A percentile compares a stretch with the other conserved stretches of the same genome.
Conservation (phyloP, 2,797 vertebrate genomes). For the Pangasius djambal region DNA sequence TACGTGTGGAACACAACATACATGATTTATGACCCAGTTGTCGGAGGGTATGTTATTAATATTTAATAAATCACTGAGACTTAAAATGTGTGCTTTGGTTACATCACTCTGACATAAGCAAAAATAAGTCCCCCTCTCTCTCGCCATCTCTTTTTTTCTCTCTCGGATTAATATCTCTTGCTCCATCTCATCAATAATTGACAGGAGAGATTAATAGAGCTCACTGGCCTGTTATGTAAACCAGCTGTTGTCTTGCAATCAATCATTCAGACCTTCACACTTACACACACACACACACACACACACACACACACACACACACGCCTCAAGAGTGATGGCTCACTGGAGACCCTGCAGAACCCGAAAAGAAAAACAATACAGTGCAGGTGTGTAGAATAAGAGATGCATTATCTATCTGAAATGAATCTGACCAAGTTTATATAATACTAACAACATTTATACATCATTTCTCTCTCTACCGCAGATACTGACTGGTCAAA, state of each 20-base stretch:
- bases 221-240: constrained; percentile 25
- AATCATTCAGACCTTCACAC: not conserved
- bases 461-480: not conserved
- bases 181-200: constrained; percentile 34
- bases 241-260: not conserved
- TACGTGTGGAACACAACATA: not conserved
- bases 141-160: not conserved
- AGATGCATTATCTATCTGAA: not conserved
- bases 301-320: constrained; percentile 15
- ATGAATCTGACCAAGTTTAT: not conserved
- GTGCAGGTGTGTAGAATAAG: not conserved
- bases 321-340: not conserved
- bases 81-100: not conserved
- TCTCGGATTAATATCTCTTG: constrained; percentile 15
- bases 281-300: constrained; percentile 3
- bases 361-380: not conserved
- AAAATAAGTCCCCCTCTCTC: too few species aligned
- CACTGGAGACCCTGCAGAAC: not conserved
- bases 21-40: not conserved
- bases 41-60: not conserved
- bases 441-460: not conserved
- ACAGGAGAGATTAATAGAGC: constrained; percentile 36
- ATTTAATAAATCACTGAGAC: not conserved
- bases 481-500: not conserved
- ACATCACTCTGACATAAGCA: not conserved